Percentiles rank a stretch among this genome's conserved stretches.
phyloP scores from a whole-genome alignment of 2,113 vertebrate species.

The Eonycteris spelaea region DNA sequence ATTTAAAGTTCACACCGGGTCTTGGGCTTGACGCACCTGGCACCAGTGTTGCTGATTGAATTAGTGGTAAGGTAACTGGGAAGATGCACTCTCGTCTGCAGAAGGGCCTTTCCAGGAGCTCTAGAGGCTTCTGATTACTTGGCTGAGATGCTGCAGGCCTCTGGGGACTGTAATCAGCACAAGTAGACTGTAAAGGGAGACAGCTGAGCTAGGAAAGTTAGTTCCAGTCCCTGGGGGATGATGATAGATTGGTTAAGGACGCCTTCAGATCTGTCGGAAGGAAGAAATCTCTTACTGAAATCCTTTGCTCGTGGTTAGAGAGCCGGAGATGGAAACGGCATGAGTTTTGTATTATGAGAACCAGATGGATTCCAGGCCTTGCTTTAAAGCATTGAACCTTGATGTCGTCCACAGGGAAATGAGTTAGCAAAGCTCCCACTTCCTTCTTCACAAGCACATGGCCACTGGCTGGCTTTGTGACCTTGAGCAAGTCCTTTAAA shows the following conservation, averaged over 20 bases:
- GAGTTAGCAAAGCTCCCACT: background rate
- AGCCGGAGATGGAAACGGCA: background rate
- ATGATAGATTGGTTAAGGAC: background rate
- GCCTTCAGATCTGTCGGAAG: background rate
- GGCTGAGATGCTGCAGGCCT: background rate
- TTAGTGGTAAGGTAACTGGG: background rate
- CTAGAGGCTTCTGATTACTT: constrained; percentile 25
- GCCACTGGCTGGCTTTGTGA: background rate
- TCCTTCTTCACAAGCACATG: background rate
- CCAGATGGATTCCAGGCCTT: constrained; percentile 9
- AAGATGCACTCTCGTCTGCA: background rate
- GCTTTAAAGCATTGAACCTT: background rate
- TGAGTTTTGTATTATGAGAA: background rate
- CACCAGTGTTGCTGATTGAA: background rate
- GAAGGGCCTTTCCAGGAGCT: background rate
- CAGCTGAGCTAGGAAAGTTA: background rate
- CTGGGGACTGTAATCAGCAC: constrained; percentile 9
- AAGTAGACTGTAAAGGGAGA: constrained; percentile 57
- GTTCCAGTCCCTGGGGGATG: background rate
- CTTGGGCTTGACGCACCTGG: background rate
- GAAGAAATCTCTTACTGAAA: constrained; percentile 6
- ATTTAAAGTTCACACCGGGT: background rate
- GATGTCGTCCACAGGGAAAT: background rate
- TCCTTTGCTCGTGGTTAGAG: background rate
- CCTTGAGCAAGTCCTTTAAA: background rate